phyloP scores from a whole-genome alignment of 2,797 vertebrate species.

The Mycteria americana region DNA sequence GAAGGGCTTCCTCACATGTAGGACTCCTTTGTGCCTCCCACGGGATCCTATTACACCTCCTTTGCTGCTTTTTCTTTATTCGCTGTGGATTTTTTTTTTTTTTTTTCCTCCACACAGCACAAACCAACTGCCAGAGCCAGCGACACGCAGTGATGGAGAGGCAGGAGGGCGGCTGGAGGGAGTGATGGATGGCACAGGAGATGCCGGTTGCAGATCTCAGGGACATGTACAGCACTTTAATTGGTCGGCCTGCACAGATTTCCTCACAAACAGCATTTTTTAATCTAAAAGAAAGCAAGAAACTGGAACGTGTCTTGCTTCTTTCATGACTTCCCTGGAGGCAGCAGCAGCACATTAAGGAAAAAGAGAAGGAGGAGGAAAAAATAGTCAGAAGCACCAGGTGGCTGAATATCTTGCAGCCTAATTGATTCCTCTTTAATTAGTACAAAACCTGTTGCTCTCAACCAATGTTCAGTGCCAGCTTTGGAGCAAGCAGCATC shows the following conservation, averaged over 20 bases:
- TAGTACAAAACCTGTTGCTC: constrained; percentile 53
- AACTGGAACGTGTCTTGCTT: not conserved
- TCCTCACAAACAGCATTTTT: not conserved
- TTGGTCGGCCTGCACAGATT: not conserved
- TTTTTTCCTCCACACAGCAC: not conserved
- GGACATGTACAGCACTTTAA: not conserved
- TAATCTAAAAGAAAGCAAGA: constrained; percentile 30
- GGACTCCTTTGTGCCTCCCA: not conserved
- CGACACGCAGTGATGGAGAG: not conserved
- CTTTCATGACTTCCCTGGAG: constrained; percentile 50
- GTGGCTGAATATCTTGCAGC: constrained; percentile 40
- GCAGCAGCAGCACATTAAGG: constrained; percentile 30
- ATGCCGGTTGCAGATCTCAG: not conserved
- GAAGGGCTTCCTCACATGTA: not conserved
- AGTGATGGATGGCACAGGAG: not conserved
- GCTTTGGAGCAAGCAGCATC: not conserved
- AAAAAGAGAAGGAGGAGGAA: constrained; percentile 29
- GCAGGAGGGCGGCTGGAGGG: not conserved
- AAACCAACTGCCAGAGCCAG: not conserved
- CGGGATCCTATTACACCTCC: not conserved
- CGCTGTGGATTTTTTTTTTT: not conserved
- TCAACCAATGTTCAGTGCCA: not conserved
- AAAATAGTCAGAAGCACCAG: constrained; percentile 48
- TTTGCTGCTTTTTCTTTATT: not conserved
- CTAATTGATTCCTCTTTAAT: constrained; percentile 65